Conservation (phyloP, 2,888 invertebrate species). For the Hylaea fasciaria region DNA sequence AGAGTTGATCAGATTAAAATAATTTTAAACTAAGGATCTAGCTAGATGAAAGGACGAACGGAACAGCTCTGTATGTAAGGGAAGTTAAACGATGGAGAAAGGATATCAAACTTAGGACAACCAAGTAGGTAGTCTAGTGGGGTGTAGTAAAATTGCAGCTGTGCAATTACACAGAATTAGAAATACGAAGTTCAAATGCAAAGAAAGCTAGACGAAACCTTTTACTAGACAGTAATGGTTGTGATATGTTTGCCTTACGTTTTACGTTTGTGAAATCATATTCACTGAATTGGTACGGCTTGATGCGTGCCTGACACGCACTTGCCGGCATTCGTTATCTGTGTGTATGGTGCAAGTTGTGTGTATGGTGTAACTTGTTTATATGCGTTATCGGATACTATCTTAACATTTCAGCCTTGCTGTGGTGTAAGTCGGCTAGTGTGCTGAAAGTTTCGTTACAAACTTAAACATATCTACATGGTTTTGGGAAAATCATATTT, state of each 20-base stretch:
- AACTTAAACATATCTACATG: constrained; percentile 12
- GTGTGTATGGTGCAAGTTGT: constrained; percentile 2
- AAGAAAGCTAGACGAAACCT: too few species aligned
- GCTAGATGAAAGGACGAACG: too few species aligned
- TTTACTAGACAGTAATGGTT: background rate
- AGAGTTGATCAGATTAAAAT: too few species aligned
- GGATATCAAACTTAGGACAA: too few species aligned
- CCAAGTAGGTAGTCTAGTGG: too few species aligned
- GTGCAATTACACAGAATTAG: too few species aligned
- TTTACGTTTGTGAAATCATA: background rate
- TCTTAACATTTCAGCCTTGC: constrained; percentile 37
- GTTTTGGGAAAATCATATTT: too few species aligned
- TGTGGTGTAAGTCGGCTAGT: constrained; percentile 33
- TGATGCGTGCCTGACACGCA: constrained; percentile 1
- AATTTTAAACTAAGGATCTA: too few species aligned
- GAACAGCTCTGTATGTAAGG: too few species aligned
- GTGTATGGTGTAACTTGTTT: constrained; percentile 6
- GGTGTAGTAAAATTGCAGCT: too few species aligned
- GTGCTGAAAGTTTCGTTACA: constrained; percentile 17
- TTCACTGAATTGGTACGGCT: background rate
- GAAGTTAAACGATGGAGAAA: background rate
- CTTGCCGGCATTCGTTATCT: constrained; percentile 6
- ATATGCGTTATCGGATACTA: constrained; percentile 35
- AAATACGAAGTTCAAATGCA: too few species aligned
- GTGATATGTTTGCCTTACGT: background rate